phyloP scores from a whole-genome alignment of 1,140 invertebrate genomes.

The Ditylenchus dipsaci region DNA sequence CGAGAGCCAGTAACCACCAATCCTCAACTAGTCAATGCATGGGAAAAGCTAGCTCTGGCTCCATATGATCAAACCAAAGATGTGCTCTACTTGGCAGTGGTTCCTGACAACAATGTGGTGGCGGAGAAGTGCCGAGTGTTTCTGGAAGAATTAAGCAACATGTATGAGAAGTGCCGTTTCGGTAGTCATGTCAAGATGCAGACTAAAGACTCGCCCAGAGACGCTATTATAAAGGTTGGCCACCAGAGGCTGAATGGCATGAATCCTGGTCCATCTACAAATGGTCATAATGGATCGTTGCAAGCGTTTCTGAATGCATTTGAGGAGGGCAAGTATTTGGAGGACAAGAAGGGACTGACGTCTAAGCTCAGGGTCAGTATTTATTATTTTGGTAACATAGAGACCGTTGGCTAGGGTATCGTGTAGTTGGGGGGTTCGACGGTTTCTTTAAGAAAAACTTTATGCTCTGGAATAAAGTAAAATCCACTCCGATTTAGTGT shows the following conservation, averaged over 20 bases:
- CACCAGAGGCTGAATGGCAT: not conserved
- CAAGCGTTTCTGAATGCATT: slow-evolving; percentile 17
- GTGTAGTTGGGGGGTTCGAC: too few species aligned
- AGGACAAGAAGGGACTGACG: slow-evolving; percentile 10
- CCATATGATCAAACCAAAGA: slow-evolving; percentile 87
- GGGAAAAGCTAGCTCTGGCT: slow-evolving; percentile 66
- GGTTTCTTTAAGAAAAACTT: too few species aligned
- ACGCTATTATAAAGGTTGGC: slow-evolving; percentile 78
- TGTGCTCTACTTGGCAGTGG: slow-evolving; percentile 85
- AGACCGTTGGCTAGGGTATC: too few species aligned
- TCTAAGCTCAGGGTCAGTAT: slow-evolving; percentile 3
- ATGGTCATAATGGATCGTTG: not conserved
- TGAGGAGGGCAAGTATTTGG: slow-evolving; percentile 5
- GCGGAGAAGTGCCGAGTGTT: slow-evolving; percentile 63
- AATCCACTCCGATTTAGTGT: too few species aligned
- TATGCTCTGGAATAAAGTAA: too few species aligned
- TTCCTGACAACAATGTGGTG: slow-evolving; percentile 82
- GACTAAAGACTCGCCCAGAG: slow-evolving; percentile 70
- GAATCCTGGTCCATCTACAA: not conserved
- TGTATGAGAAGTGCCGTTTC: slow-evolving; percentile 67
- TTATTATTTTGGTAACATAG: not conserved
- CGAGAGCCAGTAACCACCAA: slow-evolving; percentile 32
- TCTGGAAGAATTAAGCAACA: slow-evolving; percentile 59
- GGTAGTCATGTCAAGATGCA: slow-evolving; percentile 74
- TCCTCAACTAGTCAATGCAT: slow-evolving; percentile 41